Evolutionary conservation across 2,888 invertebrate genomes (phyloP).

Genomic region (Oligia fasciuncula): DNA sequence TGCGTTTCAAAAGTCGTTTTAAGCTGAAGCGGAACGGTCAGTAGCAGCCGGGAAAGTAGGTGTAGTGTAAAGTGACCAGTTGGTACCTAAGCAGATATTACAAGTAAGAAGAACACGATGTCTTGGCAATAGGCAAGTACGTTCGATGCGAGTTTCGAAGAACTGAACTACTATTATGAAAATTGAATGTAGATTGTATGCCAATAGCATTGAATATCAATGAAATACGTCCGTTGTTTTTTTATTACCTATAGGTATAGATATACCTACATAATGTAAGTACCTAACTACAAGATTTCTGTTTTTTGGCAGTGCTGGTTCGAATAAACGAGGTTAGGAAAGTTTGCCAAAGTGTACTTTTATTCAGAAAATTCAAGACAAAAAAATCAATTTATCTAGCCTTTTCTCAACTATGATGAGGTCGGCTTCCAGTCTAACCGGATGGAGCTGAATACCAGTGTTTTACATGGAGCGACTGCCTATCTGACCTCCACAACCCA

Average conservation of each 20-base stretch:
- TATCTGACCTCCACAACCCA: not conserved
- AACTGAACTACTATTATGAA: slow-evolving; percentile 6
- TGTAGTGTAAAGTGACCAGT: not conserved
- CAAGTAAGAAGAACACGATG: not conserved
- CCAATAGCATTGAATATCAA: slow-evolving; percentile 17
- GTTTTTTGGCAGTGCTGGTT: not conserved
- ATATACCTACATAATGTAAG: not conserved
- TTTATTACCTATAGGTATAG: not conserved
- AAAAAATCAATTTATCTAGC: not conserved
- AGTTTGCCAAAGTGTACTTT: not conserved
- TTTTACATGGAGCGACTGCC: too few species aligned
- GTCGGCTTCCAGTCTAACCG: not conserved
- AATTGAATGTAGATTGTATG: slow-evolving; percentile 13
- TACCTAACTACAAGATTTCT: not conserved
- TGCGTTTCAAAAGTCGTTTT: slow-evolving; percentile 16
- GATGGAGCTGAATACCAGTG: not conserved
- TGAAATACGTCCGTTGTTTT: not conserved
- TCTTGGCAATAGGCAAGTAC: not conserved
- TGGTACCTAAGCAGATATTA: not conserved
- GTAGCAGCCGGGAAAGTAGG: not conserved
- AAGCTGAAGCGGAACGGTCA: slow-evolving; percentile 19
- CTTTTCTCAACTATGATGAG: not conserved
- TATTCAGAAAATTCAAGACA: not conserved
- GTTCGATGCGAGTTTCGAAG: not conserved
- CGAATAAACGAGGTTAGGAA: not conserved